phyloP scores from a whole-genome alignment of 2,113 vertebrate genomes.

The Pampusana beccarii region DNA sequence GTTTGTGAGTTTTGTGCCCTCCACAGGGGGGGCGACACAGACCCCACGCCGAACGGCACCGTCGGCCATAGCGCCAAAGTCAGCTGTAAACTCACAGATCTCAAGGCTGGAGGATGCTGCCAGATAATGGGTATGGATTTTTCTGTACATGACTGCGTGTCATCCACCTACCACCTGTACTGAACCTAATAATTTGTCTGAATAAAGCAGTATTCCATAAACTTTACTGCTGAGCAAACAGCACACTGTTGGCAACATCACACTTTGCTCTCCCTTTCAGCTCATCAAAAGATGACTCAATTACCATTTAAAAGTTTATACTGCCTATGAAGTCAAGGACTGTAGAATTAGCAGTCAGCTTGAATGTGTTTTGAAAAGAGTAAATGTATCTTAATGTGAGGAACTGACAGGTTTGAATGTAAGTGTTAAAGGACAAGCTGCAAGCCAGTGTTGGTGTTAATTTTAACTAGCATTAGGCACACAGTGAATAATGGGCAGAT shows the following conservation, averaged over 20 bases:
- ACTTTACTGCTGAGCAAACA: slow-evolving; percentile 64
- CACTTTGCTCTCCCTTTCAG: slow-evolving; percentile 8
- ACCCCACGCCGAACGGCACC: neutral
- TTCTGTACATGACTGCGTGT: slow-evolving; percentile 20
- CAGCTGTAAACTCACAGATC: neutral
- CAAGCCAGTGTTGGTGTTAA: neutral
- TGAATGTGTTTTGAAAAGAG: slow-evolving; percentile 17
- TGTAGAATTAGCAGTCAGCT: neutral
- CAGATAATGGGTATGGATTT: slow-evolving; percentile 51
- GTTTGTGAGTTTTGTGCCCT: neutral
- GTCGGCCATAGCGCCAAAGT: neutral
- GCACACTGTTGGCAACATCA: neutral
- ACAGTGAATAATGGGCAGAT: neutral
- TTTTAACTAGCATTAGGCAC: neutral
- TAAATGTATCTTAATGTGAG: slow-evolving; percentile 8
- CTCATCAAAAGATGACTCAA: slow-evolving; percentile 49
- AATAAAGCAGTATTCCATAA: slow-evolving; percentile 51
- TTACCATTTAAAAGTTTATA: slow-evolving; percentile 48
- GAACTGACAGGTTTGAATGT: neutral
- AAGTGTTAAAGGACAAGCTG: neutral
- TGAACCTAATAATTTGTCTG: slow-evolving; percentile 36
- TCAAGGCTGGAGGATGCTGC: neutral
- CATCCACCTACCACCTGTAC: slow-evolving; percentile 32
- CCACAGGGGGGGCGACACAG: neutral
- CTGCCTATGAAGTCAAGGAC: slow-evolving; percentile 34